Conservation (phyloP, 2,888 invertebrate genomes). For the Tipula confusa region DNA sequence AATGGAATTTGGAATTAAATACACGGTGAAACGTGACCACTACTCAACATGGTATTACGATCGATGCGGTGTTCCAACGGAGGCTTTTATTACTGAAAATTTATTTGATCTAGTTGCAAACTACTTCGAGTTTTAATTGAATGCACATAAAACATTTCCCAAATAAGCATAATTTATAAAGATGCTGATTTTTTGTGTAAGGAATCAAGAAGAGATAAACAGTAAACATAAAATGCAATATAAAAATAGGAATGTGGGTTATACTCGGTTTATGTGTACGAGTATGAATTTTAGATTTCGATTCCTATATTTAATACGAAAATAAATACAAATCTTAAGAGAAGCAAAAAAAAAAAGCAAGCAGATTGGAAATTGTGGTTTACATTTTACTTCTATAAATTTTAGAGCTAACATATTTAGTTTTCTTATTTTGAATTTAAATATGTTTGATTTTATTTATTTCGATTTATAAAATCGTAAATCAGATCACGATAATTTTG, state of each 20-base stretch:
- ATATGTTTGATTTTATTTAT: not conserved
- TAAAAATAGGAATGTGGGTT: conserved; percentile 8
- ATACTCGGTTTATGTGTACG: no score
- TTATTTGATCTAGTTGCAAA: no score
- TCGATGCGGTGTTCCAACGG: no score
- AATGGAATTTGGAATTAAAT: no score
- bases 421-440: not conserved
- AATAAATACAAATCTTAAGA: not conserved
- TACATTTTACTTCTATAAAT: not conserved
- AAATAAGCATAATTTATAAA: not conserved
- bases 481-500: conserved; percentile 20
- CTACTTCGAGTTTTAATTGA: no score
- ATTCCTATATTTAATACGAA: not conserved
- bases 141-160: no score
- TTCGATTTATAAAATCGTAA: conserved; percentile 16
- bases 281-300: not conserved
- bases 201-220: not conserved
- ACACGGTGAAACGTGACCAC: no score
- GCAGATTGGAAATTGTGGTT: conserved; percentile 12
- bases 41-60: no score
- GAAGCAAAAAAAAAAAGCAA: not conserved
- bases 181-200: not conserved
- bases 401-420: not conserved
- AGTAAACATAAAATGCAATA: not conserved
- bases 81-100: no score